phyloP scores from a whole-genome alignment of 2,797 vertebrate species.

The Acanthopagrus latus region DNA sequence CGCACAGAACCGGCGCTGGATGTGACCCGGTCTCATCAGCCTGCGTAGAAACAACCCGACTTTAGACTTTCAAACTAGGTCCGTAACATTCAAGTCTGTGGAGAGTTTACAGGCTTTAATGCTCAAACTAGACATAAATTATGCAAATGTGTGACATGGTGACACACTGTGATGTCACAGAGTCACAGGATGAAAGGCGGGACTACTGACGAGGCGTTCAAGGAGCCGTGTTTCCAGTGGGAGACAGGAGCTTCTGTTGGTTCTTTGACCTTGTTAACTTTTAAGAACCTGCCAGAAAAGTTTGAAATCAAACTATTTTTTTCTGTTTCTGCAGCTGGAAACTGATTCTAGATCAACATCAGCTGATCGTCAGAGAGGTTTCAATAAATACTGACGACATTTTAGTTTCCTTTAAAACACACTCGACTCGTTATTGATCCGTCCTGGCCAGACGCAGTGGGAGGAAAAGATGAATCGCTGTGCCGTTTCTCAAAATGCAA shows the following conservation, averaged over 20 bases:
- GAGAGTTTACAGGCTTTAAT: too few relatives aligned
- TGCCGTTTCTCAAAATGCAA: slow-evolving; percentile 30
- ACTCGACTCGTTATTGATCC: slow-evolving; percentile 48
- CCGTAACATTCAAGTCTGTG: too few relatives aligned
- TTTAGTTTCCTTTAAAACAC: slow-evolving; percentile 38
- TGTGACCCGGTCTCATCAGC: neutral
- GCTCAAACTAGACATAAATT: too few relatives aligned
- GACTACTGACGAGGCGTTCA: too few relatives aligned
- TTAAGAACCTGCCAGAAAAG: neutral
- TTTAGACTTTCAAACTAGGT: too few relatives aligned
- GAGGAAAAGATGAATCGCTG: slow-evolving; percentile 39
- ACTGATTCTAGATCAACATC: slow-evolving; percentile 21
- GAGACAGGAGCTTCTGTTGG: too few relatives aligned
- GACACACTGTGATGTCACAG: too few relatives aligned
- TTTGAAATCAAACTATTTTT: neutral
- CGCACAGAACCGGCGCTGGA: neutral
- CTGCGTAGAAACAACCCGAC: too few relatives aligned
- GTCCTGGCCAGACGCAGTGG: slow-evolving; percentile 6
- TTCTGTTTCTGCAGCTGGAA: neutral
- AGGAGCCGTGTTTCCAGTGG: too few relatives aligned
- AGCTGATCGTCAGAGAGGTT: slow-evolving; percentile 30
- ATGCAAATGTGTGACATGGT: too few relatives aligned
- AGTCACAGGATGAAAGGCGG: too few relatives aligned
- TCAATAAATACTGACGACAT: slow-evolving; percentile 29
- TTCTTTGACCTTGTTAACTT: too few relatives aligned